Base-by-base conservation (phyloP, 1,140 invertebrate species). In the Cotesia chilonis region DNA sequence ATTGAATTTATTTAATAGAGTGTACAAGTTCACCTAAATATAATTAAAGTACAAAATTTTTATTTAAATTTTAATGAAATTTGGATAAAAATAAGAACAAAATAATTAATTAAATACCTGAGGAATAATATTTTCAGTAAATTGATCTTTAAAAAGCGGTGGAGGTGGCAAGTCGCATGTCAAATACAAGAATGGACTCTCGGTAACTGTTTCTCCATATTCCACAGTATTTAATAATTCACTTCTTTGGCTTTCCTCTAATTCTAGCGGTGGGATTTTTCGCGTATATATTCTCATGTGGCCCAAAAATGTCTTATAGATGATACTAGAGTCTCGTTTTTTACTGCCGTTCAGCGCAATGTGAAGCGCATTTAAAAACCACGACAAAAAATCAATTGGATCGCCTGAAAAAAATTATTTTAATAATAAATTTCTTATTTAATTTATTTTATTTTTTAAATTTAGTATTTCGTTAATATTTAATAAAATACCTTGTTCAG, bases 101-200 rank as follows among this genome's bases (percentile, higher is more conserved):
- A 17, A 20, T 61, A 68, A 57, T 54, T 12, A 54, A 14, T 68
- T 51, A 17, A 68, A 74, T 81, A 95, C 95, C 90, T 99, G 98
- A 61, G 98, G 98, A 83, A 99, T 99, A 78, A 99, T 99, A 87
- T 99, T 99, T 87, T 99, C 97, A 71, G 95, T 92, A 76, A 97
- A 93, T 85, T 98, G 97, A 88, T 99, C 98, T 79, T 96, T 97
- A 80, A 98, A 99, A 6, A 99, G 89, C 9, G 98, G 98, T 3
- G 96, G 95, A 1, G 97, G 94, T 2, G 98, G 98, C 61, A 99
- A 88, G 88, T 99, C 98, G 85, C 97, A 97, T 4, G 97, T 98
- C 65, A 99, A 88, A 86, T 97, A 99, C 20, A 99, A 88, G 87
- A 98, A 99, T 38, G 95, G 95, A 12, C 94, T 95, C 75, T 97